phyloP scores from a whole-genome alignment of 2,888 invertebrate species.

The Hyalella azteca region DNA sequence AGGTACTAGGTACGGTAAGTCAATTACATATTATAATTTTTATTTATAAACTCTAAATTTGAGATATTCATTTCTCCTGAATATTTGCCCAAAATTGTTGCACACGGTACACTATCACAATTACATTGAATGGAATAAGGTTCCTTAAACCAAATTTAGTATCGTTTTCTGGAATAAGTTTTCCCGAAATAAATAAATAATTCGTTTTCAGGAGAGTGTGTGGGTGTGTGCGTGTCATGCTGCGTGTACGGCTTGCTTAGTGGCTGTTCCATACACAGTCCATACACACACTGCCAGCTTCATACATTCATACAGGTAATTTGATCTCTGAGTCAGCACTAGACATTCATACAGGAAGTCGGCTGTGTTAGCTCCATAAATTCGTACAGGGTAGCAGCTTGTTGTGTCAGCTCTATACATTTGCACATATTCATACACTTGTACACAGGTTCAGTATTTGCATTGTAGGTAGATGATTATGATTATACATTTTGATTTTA shows the following conservation, averaged over 20 bases:
- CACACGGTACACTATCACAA: too few species aligned
- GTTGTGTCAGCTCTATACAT: background rate
- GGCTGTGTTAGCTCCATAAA: background rate
- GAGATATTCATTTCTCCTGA: too few species aligned
- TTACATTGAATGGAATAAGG: too few species aligned
- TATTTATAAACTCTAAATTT: too few species aligned
- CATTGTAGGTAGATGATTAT: background rate
- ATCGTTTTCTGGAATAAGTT: too few species aligned
- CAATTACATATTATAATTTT: too few species aligned
- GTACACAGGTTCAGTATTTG: background rate
- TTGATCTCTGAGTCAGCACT: background rate
- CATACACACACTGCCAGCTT: conserved; percentile 12
- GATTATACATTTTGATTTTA: background rate
- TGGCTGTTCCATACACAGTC: background rate
- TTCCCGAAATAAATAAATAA: too few species aligned
- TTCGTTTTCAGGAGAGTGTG: background rate
- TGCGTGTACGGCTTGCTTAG: background rate
- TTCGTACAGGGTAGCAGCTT: background rate
- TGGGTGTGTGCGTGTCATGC: background rate
- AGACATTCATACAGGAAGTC: background rate
- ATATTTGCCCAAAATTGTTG: too few species aligned
- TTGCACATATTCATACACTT: background rate
- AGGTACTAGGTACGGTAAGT: too few species aligned
- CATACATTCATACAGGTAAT: conserved; percentile 7
- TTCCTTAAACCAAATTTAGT: too few species aligned